These are phyloP conservation scores for Melipona bicolor DNA, from an alignment of 2,888 invertebrate species.

Conservation along the genomic window DNA sequence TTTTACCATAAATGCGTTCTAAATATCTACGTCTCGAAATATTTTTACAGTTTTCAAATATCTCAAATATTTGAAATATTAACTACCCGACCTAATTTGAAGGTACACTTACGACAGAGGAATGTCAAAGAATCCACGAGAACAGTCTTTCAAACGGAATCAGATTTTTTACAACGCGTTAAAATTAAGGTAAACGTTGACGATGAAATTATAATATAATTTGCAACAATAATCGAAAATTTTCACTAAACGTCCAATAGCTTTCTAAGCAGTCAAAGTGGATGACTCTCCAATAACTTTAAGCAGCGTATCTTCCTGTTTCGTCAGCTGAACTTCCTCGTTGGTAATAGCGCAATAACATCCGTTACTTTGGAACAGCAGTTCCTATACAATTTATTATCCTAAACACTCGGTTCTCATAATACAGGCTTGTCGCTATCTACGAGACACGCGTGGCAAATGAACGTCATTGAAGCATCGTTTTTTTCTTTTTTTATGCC, in stretches of 20 bases:
- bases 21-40: not conserved
- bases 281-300: slow-evolving; percentile 20
- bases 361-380: slow-evolving; percentile 12
- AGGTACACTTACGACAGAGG: too few relatives aligned
- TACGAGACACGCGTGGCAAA: slow-evolving; percentile 16
- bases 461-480: slow-evolving; percentile 38
- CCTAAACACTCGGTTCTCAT: slow-evolving; percentile 9
- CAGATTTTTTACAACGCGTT: not conserved
- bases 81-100: too few relatives aligned
- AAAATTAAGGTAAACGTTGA: not conserved
- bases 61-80: too few relatives aligned
- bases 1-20: not conserved
- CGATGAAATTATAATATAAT: not conserved
- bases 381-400: slow-evolving; percentile 16
- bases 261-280: slow-evolving; percentile 12
- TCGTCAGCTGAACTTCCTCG: slow-evolving; percentile 5
- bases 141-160: not conserved
- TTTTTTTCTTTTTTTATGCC: not conserved
- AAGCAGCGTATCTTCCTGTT: slow-evolving; percentile 9
- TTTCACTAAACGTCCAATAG: slow-evolving; percentile 1
- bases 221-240: not conserved
- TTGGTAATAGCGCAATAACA: slow-evolving; percentile 61
- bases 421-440: not conserved
- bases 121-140: too few relatives aligned
- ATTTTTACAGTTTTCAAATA: not conserved